A percentile compares a stretch with the other conserved stretches of the same genome.
Evolutionary conservation across 2,113 vertebrate species (phyloP).

Genomic region (Clupea harengus): DNA sequence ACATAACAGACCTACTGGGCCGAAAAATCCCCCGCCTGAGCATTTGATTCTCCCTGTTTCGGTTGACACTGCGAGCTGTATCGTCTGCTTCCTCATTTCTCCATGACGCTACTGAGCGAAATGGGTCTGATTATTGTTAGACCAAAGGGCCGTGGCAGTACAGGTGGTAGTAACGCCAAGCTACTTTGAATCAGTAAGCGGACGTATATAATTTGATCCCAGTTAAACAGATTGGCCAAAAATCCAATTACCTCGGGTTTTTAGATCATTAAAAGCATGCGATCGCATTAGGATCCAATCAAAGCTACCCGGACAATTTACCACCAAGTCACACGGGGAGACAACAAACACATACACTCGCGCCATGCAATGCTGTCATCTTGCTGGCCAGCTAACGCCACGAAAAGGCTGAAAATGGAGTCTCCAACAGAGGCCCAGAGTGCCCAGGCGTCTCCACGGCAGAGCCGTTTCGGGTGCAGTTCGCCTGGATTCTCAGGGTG

Average conservation of each 20-base stretch:
- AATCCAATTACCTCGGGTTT: slow-evolving; percentile 63
- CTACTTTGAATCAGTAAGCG: neutral
- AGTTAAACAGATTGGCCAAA: slow-evolving; percentile 63
- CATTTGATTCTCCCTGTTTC: slow-evolving; percentile 18
- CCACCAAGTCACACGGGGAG: neutral
- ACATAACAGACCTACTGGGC: neutral
- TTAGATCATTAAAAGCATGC: slow-evolving; percentile 46
- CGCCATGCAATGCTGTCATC: slow-evolving; percentile 5
- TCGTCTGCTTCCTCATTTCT: slow-evolving; percentile 47
- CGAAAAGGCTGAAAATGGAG: neutral
- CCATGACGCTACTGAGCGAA: slow-evolving; percentile 9
- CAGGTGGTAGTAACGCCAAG: neutral
- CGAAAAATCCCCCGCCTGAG: slow-evolving; percentile 14
- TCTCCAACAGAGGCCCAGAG: neutral
- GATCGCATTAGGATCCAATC: slow-evolving; percentile 38
- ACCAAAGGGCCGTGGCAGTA: neutral
- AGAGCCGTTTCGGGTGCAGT: neutral
- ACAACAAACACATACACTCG: neutral
- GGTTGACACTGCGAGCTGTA: slow-evolving; percentile 22
- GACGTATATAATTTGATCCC: slow-evolving; percentile 48
- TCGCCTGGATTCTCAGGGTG: slow-evolving; percentile 4
- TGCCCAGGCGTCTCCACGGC: neutral
- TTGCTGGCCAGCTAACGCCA: neutral
- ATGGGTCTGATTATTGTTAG: neutral
- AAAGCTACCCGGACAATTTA: slow-evolving; percentile 23